A percentile compares a stretch with the other conserved stretches of the same genome.
Conservation (phyloP, 2,797 vertebrate species). For the Benthosema pterotum region DNA sequence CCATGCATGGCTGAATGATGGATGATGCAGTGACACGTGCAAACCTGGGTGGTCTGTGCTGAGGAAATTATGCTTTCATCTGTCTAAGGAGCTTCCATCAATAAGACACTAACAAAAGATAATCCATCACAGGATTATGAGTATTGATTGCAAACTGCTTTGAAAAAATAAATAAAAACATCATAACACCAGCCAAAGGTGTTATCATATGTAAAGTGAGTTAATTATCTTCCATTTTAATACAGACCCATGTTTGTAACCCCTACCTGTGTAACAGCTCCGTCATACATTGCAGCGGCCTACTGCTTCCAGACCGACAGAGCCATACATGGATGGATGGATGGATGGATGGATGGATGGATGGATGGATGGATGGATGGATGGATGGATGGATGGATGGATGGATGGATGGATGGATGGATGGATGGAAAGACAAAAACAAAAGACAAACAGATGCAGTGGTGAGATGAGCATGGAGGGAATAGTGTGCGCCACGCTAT, state of each 20-base stretch:
- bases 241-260: conserved; percentile 54
- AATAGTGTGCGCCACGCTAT: conserved; percentile 44
- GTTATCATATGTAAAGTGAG: not conserved
- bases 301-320: conserved; percentile 72
- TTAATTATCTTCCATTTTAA: too few species aligned
- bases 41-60: conserved; percentile 72
- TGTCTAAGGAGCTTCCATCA: conserved; percentile 52
- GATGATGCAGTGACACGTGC: conserved; percentile 62
- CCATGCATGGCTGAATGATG: conserved; percentile 55
- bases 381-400: conserved; percentile 53
- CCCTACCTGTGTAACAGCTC: conserved; percentile 69
- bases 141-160: too few species aligned
- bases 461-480: conserved; percentile 51
- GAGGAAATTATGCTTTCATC: conserved; percentile 40
- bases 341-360: conserved; percentile 45
- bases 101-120: conserved; percentile 44
- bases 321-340: conserved; percentile 37
- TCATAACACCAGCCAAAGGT: not conserved
- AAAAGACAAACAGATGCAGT: conserved; percentile 66
- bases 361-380: conserved; percentile 59
- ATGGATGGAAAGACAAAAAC: conserved; percentile 57
- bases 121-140: conserved; percentile 16
- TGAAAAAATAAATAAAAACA: too few species aligned
- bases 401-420: conserved; percentile 40
- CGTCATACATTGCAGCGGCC: conserved; percentile 72